Base-by-base conservation (phyloP, 92 coral and sea anemone species). In the Siderastrea radians region DNA sequence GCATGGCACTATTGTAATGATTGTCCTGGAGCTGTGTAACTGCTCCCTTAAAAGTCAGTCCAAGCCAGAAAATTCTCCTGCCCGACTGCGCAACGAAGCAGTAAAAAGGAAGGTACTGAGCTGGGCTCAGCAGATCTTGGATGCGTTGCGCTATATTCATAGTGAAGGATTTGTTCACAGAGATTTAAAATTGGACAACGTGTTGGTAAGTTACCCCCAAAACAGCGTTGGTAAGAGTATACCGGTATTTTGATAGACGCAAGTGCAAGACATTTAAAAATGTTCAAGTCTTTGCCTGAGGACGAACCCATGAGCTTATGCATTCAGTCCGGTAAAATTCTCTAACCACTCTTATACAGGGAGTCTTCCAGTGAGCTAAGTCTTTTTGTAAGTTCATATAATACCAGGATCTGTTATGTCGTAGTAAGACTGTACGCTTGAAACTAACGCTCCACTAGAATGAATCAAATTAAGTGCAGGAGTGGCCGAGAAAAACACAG, bases 181-280 rank as follows among this genome's bases (percentile, higher is more conserved):
- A 46, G 82, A 77, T 77, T 77, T 77, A 48, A 77, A 77, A 4
- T 49, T 77, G 69, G 82, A 77, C 38, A 77, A 77, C 43, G 16
- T 77, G 1, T n/a, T 77, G 70, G 82, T 77, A 61, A 59, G 70
- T 77, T 16, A 14, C 15, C 8, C 9, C 43, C 43, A 3, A 17
- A 26, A 48, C 14, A 6, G 10, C 46, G 13, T 2, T 4, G 45
- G 11, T 13, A n/a, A 16, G 44, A 17, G 7, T 43, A 65, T 15
- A n/a, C 38, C 15, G 6, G 38, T 26, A 26, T 38, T 2, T n/a
- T 5, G 10, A 15, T 19, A 1, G 2, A 38, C 38, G 15, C n/a
- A 62, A 62, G 13, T 7, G 67, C 67, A n/a, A 4, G 26, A 15
- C 7, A 6, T 65, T 7, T 2, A 10, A 55, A 55, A 55, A 7